phyloP scores from a whole-genome alignment of 2,797 vertebrate species.

The Sciurus vulgaris region DNA sequence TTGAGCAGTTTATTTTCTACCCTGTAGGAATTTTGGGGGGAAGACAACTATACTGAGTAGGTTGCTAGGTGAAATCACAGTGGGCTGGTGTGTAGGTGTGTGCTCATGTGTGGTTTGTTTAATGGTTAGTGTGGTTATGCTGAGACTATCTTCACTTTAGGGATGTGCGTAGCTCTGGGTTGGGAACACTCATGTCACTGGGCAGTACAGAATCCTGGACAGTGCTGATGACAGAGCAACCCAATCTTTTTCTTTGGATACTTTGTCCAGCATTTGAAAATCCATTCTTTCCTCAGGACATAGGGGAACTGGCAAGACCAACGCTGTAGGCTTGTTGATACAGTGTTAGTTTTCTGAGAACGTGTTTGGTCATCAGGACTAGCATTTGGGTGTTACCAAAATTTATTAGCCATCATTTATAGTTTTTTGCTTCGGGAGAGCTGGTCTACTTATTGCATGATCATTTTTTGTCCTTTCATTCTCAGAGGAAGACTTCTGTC shows the following conservation, averaged over 20 bases:
- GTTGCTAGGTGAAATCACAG: not conserved
- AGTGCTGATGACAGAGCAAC: not conserved
- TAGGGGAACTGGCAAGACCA: not conserved
- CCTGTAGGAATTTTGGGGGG: not conserved
- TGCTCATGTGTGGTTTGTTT: rapidly evolving
- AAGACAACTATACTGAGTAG: not conserved
- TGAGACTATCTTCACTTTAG: not conserved
- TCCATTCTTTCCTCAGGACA: not conserved
- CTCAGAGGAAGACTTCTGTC: slow-evolving; percentile 26
- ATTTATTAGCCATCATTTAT: not conserved
- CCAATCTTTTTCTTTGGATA: not conserved
- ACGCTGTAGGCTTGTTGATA: not conserved
- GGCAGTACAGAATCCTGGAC: not conserved
- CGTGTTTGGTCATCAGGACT: not conserved
- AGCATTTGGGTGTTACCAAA: not conserved
- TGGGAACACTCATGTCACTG: not conserved
- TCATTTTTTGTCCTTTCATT: slow-evolving; percentile 46
- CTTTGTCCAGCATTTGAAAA: not conserved
- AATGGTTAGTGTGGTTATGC: not conserved
- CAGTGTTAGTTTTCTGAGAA: not conserved
- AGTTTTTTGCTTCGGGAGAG: not conserved
- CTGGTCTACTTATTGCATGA: not conserved
- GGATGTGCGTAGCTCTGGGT: not conserved
- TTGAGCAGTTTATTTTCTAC: not conserved
- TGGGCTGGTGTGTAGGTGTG: not conserved